Base-by-base conservation (phyloP, 37 sponge, comb jelly and placozoan species). In the Bolinopsis microptera region DNA sequence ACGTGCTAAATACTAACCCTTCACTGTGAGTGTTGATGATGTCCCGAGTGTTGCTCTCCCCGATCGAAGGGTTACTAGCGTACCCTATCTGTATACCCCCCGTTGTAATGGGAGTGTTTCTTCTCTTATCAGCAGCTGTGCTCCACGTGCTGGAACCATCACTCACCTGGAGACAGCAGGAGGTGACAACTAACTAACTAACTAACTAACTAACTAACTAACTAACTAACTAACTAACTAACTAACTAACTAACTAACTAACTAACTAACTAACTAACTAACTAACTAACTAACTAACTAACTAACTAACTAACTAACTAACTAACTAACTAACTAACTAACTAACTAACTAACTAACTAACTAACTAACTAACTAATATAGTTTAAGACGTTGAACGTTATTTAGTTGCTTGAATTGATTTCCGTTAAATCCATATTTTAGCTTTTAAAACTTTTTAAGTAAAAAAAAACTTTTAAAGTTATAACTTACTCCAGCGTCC, bases 81-180 rank as follows among this genome's bases (percentile, higher is more conserved):
- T 23, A n/a, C 75, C 75, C 75, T 8, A 72, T 24, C 26, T 28
- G 26, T n/a, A 72, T 21, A 24, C 75, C 75, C 5, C 75, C 31
- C 5, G 75, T 72, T 23, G 75, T 72, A 21, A 72, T 72, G 26
- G 75, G 75, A 72, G 75, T 72, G 75, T 72, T 72, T 24, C 75
- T 72, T 21, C 75, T 72, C 31, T 3, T 72, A 21, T 72, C 75
- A 24, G 31, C 31, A 5, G 26, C 31, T 28, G 31, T 24, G 75
- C 31, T 28, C 75, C 75, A 72, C 75, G 75, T 28, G 31, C 31
- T 28, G 18, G 31, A 8, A 72, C 75, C 75, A 5, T 72, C 31
- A 72, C 61, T 48, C 61, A 48, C 61, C 61, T 48, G 61, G 5
- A 48, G n/a, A n/a, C n/a, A n/a, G n/a, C n/a, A n/a, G n/a, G n/a